Conservation (phyloP, 2,888 invertebrate genomes). For the Papilio gigon region DNA sequence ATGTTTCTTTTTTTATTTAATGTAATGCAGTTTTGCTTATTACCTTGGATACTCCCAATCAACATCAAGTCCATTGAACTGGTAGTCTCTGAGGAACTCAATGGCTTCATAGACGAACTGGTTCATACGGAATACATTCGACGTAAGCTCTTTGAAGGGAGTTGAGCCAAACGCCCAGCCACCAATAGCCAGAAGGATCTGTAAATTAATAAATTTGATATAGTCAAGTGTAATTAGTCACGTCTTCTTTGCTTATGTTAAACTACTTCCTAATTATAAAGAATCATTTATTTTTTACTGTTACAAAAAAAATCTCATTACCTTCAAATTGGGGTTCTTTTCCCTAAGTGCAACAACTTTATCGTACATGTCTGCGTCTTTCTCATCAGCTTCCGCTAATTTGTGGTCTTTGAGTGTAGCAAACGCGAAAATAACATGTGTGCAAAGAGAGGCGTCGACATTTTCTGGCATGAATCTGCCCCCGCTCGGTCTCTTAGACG, state of each 20-base stretch:
- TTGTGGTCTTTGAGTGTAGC: conserved; percentile 94
- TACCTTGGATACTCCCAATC: conserved; percentile 96
- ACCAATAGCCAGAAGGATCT: conserved; percentile 93
- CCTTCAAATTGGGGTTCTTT: conserved; percentile 93
- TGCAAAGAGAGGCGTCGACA: conserved; percentile 94
- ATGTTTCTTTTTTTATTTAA: no score
- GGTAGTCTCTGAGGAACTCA: conserved; percentile 94
- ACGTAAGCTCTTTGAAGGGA: conserved; percentile 95
- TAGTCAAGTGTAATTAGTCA: background rate
- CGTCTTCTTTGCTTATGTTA: conserved; percentile 20
- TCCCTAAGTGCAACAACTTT: conserved; percentile 92
- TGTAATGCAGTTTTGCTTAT: conserved; percentile 43
- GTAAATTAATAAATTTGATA: conserved; percentile 44
- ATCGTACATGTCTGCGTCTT: conserved; percentile 93
- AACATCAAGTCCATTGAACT: conserved; percentile 95
- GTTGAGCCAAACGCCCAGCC: conserved; percentile 98
- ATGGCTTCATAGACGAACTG: conserved; percentile 97
- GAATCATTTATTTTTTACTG: no score
- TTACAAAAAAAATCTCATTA: no score
- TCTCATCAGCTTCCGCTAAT: conserved; percentile 89
- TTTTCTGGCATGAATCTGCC: conserved; percentile 95
- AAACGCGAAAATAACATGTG: conserved; percentile 97
- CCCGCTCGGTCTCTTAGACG: conserved; percentile 93
- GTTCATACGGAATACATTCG: conserved; percentile 96
- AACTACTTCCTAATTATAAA: no score